Evolutionary conservation across 1,140 invertebrate species (phyloP), one percentile per base, ranked within the genome.

Genomic region (Achatina immaculata): DNA sequence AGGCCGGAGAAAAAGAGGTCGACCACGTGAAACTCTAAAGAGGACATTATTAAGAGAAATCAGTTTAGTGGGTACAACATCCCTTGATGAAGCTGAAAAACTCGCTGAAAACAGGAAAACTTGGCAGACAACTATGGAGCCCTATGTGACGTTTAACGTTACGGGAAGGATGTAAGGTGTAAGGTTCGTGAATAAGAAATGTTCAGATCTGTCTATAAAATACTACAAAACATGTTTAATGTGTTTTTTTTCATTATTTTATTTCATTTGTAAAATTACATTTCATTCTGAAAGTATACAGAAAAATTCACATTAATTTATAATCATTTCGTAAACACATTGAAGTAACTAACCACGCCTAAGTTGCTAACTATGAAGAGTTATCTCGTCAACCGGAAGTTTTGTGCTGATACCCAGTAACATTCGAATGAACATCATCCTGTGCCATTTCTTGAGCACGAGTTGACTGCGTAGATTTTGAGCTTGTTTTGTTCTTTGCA

Each of bases 311-410:
- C 14, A 16, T 72, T 16, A 40, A 40, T 38, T 31, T 38, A 38
- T 14, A 72, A 72, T 42, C 6, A 34, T 9, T 14, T 14, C 6
- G 69, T 38, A 38, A 16, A 42, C 9, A 16, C 69, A 43, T 31
- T 75, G 6, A 3, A 40, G 73, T 75, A 55, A 45, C 73, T 58
- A 75, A 55, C 45, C 43, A 75, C 73, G 73, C 73, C 36, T 38
- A 55, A 11, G 73, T 75, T 75, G 73, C 73, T 75, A 75, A 75
- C 73, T 55, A 75, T 45, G 55, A 1, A n/a, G 73, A 75, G 45
- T 55, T 75, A 28, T 74, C 40, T 45, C 11, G 43, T 45, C 7
- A 9, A 11, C 40, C 19, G 31, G 16, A 7, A 72, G 16, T 9
- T 6, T 19, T 38, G 34, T 7, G n/a, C 28, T 72, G 40, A 36